These are phyloP conservation scores for Cheumatopsyche charites DNA, from an alignment of 1,140 invertebrate genomes.

Conservation along the genomic window DNA sequence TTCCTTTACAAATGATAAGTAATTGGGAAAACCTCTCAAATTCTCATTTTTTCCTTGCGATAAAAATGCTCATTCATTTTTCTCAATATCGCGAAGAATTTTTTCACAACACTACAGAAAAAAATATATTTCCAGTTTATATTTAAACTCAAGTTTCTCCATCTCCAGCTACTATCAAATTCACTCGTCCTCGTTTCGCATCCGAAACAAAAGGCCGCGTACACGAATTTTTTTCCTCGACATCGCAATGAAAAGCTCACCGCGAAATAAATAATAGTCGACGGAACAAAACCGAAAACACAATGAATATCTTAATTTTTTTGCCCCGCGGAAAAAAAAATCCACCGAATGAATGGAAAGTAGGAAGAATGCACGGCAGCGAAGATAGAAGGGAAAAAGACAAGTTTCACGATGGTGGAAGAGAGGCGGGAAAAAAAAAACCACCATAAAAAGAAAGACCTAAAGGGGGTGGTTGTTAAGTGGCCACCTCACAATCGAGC, in stretches of 20 bases:
- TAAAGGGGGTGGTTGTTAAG: slow-evolving; percentile 16
- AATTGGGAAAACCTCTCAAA: too few species aligned
- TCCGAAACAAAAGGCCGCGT: background rate
- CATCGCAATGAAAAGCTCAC: background rate
- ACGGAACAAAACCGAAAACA: slow-evolving; percentile 20
- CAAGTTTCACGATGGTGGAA: too few species aligned
- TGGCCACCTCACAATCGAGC: slow-evolving; percentile 6
- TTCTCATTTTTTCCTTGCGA: too few species aligned
- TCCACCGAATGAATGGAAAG: slow-evolving; percentile 4
- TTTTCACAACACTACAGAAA: too few species aligned
- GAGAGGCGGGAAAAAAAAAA: background rate
- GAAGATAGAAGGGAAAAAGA: background rate
- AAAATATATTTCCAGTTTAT: too few species aligned
- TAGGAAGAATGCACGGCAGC: slow-evolving; percentile 10
- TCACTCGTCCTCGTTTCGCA: too few species aligned
- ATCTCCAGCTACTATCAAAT: too few species aligned
- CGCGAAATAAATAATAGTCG: slow-evolving; percentile 16
- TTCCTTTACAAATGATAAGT: too few species aligned
- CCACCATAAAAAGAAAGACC: background rate
- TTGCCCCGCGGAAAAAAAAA: background rate
- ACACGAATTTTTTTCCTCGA: background rate
- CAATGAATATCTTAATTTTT: slow-evolving; percentile 28
- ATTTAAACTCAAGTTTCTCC: too few species aligned
- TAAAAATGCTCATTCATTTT: too few species aligned
- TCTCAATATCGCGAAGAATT: too few species aligned